Evolutionary conservation across 2,113 vertebrate genomes (phyloP).

Genomic region (Mustela nigripes): DNA sequence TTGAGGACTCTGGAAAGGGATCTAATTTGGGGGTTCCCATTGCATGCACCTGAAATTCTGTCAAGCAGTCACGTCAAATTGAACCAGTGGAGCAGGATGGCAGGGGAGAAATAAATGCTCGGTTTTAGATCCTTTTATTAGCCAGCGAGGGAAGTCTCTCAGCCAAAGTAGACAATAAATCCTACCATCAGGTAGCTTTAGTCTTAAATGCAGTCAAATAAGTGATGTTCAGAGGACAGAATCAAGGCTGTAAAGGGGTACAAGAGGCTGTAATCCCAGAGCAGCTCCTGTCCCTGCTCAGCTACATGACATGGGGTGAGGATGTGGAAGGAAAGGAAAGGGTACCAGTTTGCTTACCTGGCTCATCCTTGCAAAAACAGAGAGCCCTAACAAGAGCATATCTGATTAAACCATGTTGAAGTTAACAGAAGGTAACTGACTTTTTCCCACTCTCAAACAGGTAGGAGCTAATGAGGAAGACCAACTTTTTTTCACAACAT

Average conservation of each 20-base stretch:
- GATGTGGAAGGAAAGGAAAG: accelerated
- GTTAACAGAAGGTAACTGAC: background rate
- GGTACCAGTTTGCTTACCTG: background rate
- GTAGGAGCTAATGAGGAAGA: background rate
- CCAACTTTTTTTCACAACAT: background rate
- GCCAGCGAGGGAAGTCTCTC: background rate
- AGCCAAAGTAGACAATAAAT: background rate
- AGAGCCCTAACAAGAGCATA: background rate
- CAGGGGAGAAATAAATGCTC: background rate
- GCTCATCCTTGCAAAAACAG: background rate
- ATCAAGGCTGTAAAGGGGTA: background rate
- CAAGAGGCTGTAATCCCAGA: background rate
- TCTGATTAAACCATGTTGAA: background rate
- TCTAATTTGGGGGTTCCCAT: background rate
- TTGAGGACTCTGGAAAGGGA: background rate
- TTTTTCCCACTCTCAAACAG: background rate
- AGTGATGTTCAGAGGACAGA: background rate
- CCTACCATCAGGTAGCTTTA: background rate
- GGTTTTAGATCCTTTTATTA: background rate
- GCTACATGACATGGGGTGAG: background rate
- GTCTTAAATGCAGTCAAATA: background rate
- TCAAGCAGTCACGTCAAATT: background rate
- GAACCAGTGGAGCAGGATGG: background rate
- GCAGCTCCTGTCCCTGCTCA: background rate
- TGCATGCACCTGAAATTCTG: background rate